Evolutionary conservation across 2,888 invertebrate species (phyloP), one percentile per base, ranked within the genome.

Genomic region (Monochamus alternatus): DNA sequence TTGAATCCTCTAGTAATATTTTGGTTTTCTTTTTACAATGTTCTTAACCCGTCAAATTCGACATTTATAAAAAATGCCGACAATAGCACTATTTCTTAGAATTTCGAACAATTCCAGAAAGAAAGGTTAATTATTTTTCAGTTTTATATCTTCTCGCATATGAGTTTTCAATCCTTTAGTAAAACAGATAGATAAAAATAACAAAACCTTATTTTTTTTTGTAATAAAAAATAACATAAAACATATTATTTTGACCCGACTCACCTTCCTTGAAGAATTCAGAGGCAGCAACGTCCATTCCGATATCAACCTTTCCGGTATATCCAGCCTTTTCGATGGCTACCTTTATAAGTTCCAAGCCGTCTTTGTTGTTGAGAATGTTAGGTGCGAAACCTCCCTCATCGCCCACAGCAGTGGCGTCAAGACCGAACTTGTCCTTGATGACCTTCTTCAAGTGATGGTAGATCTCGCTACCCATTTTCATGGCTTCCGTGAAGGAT

Each of bases 381-480:
- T 99, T 99, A 78, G 99, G 99, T 60, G 99, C 99, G 87, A 99
- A 99, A 83, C 99, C 99, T 90, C 99, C 99, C 89, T 99, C 99
- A 90, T 99, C 99, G 84, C 99, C 99, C 5, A 99, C 99, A 82
- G 98, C 96, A 8, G 98, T 98, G 51, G 98, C 97, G 90, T 99
- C 98, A 86, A 98, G 93, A 76, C 99, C 99, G 86, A 95, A 96
- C 90, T 97, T 97, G 86, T 94, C 93, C 90, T 99, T 97, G 90
- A 99, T 99, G 81, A 98, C 98, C 89, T 98, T 98, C 89, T 98
- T 93, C 88, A 99, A 93, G 87, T 98, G 97, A 87, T 99, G 99
- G 89, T 99, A 99, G 1, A 96, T 95, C 90, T 99, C 99, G 47
- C 96, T 93, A 63, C 99, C 99, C 95, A 99, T 99, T 87, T 95